These are phyloP conservation scores for Peromyscus nudipes DNA, from an alignment of 2,797 vertebrate species.

Conservation along the genomic window DNA sequence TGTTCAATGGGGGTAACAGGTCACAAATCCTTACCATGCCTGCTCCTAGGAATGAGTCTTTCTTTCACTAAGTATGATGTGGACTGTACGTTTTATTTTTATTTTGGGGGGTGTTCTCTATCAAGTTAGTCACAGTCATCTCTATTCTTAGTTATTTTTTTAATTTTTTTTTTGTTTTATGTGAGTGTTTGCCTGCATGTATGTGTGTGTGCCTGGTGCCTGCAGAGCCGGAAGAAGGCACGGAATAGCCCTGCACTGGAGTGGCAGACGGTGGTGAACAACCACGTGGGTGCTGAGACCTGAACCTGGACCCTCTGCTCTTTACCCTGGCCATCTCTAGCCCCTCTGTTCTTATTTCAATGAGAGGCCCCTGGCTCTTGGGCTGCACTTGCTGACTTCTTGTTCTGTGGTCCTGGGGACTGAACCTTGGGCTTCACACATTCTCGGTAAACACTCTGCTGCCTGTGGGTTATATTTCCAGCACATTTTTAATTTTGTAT, in stretches of 20 bases:
- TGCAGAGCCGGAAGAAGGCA: background rate
- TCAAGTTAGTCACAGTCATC: background rate
- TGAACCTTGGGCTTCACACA: background rate
- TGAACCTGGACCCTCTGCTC: background rate
- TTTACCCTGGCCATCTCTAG: background rate
- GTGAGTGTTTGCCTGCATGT: background rate
- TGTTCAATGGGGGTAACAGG: background rate
- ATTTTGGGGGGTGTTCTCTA: background rate
- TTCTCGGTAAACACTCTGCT: background rate
- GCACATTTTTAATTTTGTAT: background rate
- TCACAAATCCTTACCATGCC: background rate
- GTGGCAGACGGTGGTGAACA: background rate
- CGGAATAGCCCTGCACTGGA: background rate
- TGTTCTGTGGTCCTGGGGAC: background rate
- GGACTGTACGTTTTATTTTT: background rate
- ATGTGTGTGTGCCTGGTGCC: background rate
- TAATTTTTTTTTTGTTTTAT: background rate
- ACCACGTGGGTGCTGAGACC: background rate
- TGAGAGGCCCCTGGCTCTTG: background rate
- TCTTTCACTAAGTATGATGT: background rate
- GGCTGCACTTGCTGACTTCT: background rate
- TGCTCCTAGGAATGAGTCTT: background rate
- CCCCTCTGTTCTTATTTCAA: background rate
- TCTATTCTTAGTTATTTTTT: background rate
- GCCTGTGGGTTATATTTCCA: background rate